Evolutionary conservation across 92 coral and sea anemone genomes (phyloP).

Genomic region (Siderastrea radians): DNA sequence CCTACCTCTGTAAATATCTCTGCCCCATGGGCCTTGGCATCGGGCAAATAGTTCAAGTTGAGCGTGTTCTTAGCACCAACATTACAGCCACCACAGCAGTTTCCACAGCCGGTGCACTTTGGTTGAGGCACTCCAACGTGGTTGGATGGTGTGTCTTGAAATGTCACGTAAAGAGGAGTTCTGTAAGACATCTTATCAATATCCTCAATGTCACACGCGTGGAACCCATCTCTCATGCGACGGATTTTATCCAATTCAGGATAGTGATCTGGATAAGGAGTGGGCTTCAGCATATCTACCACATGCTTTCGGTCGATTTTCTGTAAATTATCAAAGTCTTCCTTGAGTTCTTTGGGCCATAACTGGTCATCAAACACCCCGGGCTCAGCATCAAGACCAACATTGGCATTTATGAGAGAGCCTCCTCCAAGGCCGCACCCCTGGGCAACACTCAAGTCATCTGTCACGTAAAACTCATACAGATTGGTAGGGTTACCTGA

Average conservation of each 20-base stretch:
- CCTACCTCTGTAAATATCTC: constrained; percentile 73
- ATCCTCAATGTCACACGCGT: constrained; percentile 72
- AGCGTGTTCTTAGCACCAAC: constrained; percentile 81
- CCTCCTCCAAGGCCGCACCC: constrained; percentile 85
- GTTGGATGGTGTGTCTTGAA: constrained; percentile 64
- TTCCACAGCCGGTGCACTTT: constrained; percentile 76
- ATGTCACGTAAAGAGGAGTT: constrained; percentile 69
- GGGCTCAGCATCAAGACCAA: constrained; percentile 69
- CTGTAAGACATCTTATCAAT: constrained; percentile 58
- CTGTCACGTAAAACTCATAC: constrained; percentile 66
- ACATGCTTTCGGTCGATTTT: constrained; percentile 58
- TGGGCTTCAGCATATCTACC: constrained; percentile 65
- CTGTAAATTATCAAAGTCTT: constrained; percentile 46
- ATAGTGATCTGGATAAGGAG: constrained; percentile 62
- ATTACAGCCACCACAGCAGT: constrained; percentile 80
- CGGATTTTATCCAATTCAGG: constrained; percentile 43
- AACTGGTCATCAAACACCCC: constrained; percentile 57
- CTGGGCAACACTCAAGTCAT: constrained; percentile 71
- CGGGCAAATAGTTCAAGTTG: constrained; percentile 75
- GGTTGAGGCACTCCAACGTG: constrained; percentile 76
- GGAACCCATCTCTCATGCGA: constrained; percentile 42
- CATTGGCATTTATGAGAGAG: constrained; percentile 78
- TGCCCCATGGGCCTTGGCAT: constrained; percentile 77
- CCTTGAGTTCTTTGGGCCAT: constrained; percentile 68
- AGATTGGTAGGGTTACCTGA: constrained; percentile 63